Conservation (phyloP, 2,113 vertebrate species). For the Sitta europaea region DNA sequence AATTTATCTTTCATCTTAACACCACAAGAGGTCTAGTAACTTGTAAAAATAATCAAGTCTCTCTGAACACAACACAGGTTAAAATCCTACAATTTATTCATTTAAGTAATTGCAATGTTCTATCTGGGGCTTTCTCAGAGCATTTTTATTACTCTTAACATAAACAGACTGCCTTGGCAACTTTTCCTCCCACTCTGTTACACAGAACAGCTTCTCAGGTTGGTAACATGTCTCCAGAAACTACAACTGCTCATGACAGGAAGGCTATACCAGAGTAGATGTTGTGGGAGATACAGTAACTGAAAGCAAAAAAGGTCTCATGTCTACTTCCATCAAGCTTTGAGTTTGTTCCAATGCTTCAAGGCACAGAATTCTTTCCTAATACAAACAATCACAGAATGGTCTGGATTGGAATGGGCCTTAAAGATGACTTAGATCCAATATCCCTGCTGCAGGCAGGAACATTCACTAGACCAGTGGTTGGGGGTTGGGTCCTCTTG, state of each 20-base stretch:
- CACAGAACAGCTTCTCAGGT: background rate
- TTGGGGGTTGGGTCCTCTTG: no score
- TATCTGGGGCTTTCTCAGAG: background rate
- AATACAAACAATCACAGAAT: background rate
- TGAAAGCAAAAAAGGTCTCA: background rate
- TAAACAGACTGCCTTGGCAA: background rate
- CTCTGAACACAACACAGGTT: background rate
- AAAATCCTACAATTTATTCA: background rate
- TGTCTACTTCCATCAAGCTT: background rate
- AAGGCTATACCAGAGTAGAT: background rate
- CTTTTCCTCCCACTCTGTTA: background rate
- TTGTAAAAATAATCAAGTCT: background rate
- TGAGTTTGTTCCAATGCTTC: background rate
- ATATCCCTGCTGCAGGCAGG: accelerated
- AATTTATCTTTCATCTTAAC: background rate
- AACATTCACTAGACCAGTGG: background rate
- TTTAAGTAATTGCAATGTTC: background rate
- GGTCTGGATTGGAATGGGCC: background rate
- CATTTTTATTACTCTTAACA: background rate
- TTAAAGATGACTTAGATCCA: background rate
- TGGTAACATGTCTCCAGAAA: background rate
- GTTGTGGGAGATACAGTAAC: background rate
- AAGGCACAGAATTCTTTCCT: background rate
- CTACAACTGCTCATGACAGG: background rate
- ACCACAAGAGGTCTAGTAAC: background rate